Evolutionary conservation across 2,113 vertebrate species (phyloP).

Genomic region (Paramormyrops kingsleyae): DNA sequence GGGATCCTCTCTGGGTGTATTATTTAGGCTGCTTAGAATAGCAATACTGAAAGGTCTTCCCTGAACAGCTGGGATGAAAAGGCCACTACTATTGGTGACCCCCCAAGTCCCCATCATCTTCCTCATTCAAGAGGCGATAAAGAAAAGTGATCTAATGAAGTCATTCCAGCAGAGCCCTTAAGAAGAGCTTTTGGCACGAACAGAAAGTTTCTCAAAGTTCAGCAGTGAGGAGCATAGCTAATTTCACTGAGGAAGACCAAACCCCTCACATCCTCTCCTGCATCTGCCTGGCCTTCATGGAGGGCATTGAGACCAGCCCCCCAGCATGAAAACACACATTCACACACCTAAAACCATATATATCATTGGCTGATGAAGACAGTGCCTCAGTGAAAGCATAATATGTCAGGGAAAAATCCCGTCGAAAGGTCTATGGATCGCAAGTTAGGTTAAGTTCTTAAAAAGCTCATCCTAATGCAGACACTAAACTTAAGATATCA

Average conservation of each 20-base stretch:
- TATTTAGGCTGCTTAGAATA: constrained; percentile 29
- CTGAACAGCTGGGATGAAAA: constrained; percentile 45
- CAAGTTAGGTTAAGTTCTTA: background rate
- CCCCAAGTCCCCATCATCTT: constrained; percentile 31
- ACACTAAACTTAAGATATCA: background rate
- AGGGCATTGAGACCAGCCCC: background rate
- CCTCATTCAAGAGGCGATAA: constrained; percentile 22
- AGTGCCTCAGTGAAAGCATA: background rate
- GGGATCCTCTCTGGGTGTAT: constrained; percentile 26
- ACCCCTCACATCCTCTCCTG: background rate
- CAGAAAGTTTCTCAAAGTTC: background rate
- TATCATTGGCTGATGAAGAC: background rate
- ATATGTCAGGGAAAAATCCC: background rate
- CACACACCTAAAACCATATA: background rate
- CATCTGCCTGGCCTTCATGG: background rate
- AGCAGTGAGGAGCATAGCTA: background rate
- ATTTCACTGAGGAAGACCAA: background rate
- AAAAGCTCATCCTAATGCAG: background rate
- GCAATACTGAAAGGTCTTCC: constrained; percentile 32
- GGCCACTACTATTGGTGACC: constrained; percentile 41
- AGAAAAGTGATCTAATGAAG: constrained; percentile 46
- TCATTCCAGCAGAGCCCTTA: constrained; percentile 40
- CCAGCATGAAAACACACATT: background rate
- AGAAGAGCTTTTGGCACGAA: constrained; percentile 15
- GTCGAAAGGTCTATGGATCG: background rate